Conservation (phyloP, 2,113 vertebrate species). For the Dermatemys mawii region DNA sequence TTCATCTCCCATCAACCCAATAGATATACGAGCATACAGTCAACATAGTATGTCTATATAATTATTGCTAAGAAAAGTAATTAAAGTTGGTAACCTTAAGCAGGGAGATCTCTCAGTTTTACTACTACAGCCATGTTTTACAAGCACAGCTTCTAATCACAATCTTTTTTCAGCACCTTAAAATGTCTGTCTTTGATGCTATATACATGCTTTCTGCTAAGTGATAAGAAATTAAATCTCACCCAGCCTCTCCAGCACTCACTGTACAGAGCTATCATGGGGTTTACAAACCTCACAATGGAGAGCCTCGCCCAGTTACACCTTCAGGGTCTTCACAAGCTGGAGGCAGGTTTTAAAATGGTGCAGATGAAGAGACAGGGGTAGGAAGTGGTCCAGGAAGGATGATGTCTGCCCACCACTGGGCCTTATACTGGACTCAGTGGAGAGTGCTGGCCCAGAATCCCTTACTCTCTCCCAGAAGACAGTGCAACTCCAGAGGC, state of each 20-base stretch:
- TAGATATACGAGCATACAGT: background rate
- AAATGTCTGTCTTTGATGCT: background rate
- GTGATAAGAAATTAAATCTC: background rate
- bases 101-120: background rate
- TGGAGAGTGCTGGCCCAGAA: background rate
- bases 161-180: background rate
- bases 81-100: background rate
- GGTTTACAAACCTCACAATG: background rate
- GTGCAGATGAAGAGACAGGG: background rate
- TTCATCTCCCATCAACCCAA: background rate
- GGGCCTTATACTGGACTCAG: too few relatives aligned
- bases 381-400: background rate
- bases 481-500: background rate
- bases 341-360: background rate
- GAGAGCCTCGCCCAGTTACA: background rate
- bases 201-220: background rate
- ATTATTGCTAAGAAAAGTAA: background rate
- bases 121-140: background rate
- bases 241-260: background rate
- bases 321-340: background rate
- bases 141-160: background rate
- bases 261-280: background rate
- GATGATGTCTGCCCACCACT: too few relatives aligned
- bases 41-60: background rate
- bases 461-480: background rate